phyloP scores from a whole-genome alignment of 23 tunicate species.

The Corella eumyota region DNA sequence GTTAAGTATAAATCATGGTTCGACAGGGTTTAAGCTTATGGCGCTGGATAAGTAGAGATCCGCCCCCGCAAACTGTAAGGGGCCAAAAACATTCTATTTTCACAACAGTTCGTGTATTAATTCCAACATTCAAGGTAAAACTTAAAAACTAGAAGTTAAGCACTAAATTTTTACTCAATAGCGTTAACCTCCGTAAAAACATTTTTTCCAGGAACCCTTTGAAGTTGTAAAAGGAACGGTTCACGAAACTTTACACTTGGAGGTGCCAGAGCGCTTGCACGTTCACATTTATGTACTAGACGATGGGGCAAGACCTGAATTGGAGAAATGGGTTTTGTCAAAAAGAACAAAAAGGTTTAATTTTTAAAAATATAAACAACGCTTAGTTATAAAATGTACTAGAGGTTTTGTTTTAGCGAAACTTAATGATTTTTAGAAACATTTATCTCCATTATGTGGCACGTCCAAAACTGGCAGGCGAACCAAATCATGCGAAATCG shows the following conservation, averaged over 20 bases:
- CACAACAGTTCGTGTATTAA: constrained; percentile 43
- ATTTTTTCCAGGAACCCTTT: constrained; percentile 45
- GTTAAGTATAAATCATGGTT: background rate
- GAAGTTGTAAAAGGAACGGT: constrained; percentile 80
- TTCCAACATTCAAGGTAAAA: constrained; percentile 62
- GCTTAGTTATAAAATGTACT: background rate
- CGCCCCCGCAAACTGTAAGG: no score
- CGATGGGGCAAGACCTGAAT: constrained; percentile 48
- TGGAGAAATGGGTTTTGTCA: constrained; percentile 58
- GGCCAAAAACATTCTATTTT: constrained; percentile 36
- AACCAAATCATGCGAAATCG: constrained; percentile 77
- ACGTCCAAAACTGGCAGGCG: constrained; percentile 69
- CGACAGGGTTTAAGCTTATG: background rate
- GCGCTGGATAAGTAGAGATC: background rate
- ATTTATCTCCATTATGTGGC: constrained; percentile 73
- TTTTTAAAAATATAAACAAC: background rate
- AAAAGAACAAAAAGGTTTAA: constrained; percentile 54
- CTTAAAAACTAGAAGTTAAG: no score
- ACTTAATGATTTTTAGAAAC: no score
- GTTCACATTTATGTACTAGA: constrained; percentile 74
- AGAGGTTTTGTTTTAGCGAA: no score
- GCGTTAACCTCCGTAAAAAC: background rate
- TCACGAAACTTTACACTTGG: constrained; percentile 73
- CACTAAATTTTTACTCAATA: no score
- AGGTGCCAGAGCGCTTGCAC: constrained; percentile 54